Base-by-base conservation (phyloP, 23 tunicate genomes). In the Trididemnum clinides region DNA sequence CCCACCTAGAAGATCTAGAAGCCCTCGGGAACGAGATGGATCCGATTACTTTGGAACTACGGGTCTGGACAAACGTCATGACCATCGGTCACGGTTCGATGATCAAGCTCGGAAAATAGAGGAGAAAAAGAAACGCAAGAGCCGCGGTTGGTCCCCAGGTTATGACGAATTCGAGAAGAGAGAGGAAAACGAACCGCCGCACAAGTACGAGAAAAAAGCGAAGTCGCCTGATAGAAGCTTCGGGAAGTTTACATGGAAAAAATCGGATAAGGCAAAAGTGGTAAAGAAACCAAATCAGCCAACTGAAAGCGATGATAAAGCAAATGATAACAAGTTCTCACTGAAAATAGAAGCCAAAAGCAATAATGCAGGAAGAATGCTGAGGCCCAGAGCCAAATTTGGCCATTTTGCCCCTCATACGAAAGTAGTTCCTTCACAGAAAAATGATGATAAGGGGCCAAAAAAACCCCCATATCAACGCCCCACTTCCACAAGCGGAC, bases 161-260 rank as follows among this genome's bases (percentile, higher is more conserved):
- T 91, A 91, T 65, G 96, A 86, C 81, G 90, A 81, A 32, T 86
- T 81, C 27, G 90, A 86, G 34, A 76, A 29, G 30, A 39, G 30
- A n/a, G 50, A 64, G 2, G 26, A 74, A 27, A 27, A 51, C 25
- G 84, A 86, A 26, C 25, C 33, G 0, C 32, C 44, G n/a, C 22
- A 64, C 21, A 7, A 28, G 23, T 51, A 63, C 3, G 22, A 35
- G 26, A 69, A 69, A 30, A 15, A 5, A 18, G 36, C 35, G 6
- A 28, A 29, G n/a, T 7, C 12, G 4, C 37, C 77, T 2, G 71
- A 51, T 28, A 36, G 69, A 3, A 82, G 85, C 15, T 91, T 91
- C 71, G 89, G 78, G 0, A 86, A 86, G 50, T 91, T 91, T 72
- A 86, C 88, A 33, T 91, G 96, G 96, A 86, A 86, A 29, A 77